These are phyloP conservation scores for Grapholita molesta DNA, from an alignment of 1,140 invertebrate species.

Conservation along the genomic window DNA sequence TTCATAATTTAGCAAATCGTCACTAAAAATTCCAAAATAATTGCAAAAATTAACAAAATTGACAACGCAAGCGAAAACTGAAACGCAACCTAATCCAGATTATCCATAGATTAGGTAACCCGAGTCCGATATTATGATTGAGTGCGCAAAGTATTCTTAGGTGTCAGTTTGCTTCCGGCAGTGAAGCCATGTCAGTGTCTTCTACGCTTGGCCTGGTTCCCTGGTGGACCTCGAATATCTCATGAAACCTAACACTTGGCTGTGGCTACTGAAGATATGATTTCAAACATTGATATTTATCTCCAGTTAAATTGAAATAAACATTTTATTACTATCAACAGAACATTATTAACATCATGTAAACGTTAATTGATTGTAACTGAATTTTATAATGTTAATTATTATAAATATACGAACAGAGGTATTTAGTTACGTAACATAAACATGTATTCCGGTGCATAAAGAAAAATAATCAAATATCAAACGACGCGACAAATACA, in stretches of 20 bases:
- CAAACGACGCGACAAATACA: no score
- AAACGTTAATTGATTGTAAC: no score
- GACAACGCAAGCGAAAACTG: neutral
- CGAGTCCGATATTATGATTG: neutral
- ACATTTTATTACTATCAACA: no score
- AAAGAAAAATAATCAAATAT: no score
- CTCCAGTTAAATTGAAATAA: neutral
- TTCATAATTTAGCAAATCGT: no score
- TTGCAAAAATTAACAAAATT: neutral
- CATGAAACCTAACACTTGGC: neutral
- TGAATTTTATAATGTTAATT: no score
- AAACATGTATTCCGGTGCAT: no score
- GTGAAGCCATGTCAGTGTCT: constrained; percentile 6
- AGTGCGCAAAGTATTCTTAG: neutral
- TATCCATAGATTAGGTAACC: constrained; percentile 10
- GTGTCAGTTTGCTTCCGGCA: constrained; percentile 2
- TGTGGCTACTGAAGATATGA: neutral
- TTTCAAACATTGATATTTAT: neutral
- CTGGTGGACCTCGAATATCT: neutral
- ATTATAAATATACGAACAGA: no score
- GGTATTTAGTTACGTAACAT: no score
- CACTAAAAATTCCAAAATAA: neutral
- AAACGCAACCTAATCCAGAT: neutral
- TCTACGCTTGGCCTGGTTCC: neutral
- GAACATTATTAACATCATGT: no score